Conservation (phyloP, 92 coral and sea anemone species). For the Scolanthus callimorphus region DNA sequence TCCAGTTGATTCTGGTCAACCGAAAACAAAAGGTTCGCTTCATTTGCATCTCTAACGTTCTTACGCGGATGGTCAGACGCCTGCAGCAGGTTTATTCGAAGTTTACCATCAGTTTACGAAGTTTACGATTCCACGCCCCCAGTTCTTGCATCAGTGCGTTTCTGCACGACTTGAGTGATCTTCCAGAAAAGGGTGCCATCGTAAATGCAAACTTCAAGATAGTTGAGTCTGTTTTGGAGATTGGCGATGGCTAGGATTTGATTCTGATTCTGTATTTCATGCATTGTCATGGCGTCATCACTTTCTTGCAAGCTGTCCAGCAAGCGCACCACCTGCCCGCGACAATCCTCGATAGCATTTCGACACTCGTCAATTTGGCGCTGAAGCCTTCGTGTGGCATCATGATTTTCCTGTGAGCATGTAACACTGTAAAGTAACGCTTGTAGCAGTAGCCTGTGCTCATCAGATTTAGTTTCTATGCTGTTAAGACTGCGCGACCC, state of each 20-base stretch:
- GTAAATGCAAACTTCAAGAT: conserved; percentile 21
- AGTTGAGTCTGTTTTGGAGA: conserved; percentile 20
- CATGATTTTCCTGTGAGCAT: too few relatives aligned
- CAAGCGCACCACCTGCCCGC: conserved; percentile 15
- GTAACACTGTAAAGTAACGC: too few relatives aligned
- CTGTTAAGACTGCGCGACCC: conserved; percentile 24
- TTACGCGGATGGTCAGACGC: too few relatives aligned
- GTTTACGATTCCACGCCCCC: conserved; percentile 54
- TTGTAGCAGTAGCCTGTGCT: conserved; percentile 50
- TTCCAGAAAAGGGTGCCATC: conserved; percentile 63
- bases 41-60: too few relatives aligned
- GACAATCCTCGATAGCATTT: conserved; percentile 48
- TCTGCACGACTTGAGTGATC: conserved; percentile 45
- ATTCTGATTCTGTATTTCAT: conserved; percentile 19
- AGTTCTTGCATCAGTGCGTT: conserved; percentile 44
- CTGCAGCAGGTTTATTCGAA: too few relatives aligned
- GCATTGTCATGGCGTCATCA: conserved; percentile 18
- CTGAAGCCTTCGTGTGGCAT: too few relatives aligned
- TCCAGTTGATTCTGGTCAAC: too few relatives aligned
- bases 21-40: too few relatives aligned
- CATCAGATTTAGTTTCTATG: conserved; percentile 44
- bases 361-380: too few relatives aligned
- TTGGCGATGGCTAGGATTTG: conserved; percentile 28
- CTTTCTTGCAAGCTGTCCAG: conserved; percentile 20
- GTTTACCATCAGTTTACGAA: too few relatives aligned